phyloP scores from a whole-genome alignment of 2,113 vertebrate species.

The Spermophilus dauricus region DNA sequence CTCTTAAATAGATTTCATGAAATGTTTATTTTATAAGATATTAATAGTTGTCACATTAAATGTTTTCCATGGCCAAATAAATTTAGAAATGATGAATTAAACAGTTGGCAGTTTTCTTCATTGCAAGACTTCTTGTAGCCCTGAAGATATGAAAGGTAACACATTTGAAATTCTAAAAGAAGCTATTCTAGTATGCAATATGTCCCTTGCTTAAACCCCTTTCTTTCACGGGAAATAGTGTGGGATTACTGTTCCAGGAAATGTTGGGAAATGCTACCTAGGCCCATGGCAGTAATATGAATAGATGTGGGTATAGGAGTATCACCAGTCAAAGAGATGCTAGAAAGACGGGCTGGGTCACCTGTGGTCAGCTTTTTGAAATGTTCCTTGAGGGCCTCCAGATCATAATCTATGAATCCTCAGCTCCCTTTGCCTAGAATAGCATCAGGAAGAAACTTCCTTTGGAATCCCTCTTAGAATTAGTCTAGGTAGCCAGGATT shows the following conservation, averaged over 20 bases:
- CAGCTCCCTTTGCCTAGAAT: neutral
- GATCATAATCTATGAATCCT: neutral
- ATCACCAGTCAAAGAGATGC: neutral
- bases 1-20: neutral
- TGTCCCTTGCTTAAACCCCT: neutral
- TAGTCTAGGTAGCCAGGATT: neutral
- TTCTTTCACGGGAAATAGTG: neutral
- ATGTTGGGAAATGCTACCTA: neutral
- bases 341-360: neutral
- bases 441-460: neutral
- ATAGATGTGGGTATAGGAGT: neutral
- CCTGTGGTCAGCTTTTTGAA: neutral
- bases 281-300: neutral
- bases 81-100: conserved; percentile 47
- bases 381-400: neutral
- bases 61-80: neutral
- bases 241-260: neutral
- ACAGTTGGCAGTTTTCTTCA: neutral
- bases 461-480: neutral
- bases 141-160: neutral
- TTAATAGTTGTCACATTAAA: neutral
- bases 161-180: conserved; percentile 26
- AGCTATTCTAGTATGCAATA: neutral
- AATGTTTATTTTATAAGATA: conserved; percentile 23
- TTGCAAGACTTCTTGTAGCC: neutral